Conservation (phyloP, 2,888 invertebrate genomes). For the Polymixis flavicincta region DNA sequence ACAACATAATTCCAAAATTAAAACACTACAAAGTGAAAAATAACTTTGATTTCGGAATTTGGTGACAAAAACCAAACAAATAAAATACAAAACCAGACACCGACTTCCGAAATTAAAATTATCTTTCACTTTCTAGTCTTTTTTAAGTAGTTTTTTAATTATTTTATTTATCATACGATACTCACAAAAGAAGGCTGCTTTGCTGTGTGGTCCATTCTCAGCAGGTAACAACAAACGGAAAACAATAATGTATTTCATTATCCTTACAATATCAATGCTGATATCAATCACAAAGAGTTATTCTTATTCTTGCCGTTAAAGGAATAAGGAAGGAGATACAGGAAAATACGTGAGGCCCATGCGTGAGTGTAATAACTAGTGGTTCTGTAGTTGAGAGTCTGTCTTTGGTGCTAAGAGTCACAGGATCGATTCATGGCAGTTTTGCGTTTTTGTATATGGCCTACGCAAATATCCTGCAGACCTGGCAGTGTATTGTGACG, state of each 20-base stretch:
- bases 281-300: conserved; percentile 60
- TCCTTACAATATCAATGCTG: conserved; percentile 50
- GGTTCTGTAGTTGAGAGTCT: not conserved
- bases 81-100: too few relatives aligned
- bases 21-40: too few relatives aligned
- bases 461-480: too few relatives aligned
- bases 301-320: conserved; percentile 42
- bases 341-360: conserved; percentile 56
- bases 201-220: not conserved
- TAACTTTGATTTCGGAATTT: too few relatives aligned
- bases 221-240: conserved; percentile 22
- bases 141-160: not conserved
- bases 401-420: not conserved
- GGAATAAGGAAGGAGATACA: conserved; percentile 51
- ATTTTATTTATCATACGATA: not conserved
- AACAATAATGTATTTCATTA: conserved; percentile 39
- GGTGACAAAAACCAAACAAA: too few relatives aligned
- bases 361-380: not conserved
- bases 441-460: too few relatives aligned
- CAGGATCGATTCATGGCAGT: not conserved
- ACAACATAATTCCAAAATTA: too few relatives aligned
- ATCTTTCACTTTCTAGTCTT: too few relatives aligned
- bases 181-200: conserved; percentile 19
- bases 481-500: too few relatives aligned
- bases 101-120: too few relatives aligned